Evolutionary conservation across 2,888 invertebrate genomes (phyloP).

Genomic region (Baronia brevicornis): DNA sequence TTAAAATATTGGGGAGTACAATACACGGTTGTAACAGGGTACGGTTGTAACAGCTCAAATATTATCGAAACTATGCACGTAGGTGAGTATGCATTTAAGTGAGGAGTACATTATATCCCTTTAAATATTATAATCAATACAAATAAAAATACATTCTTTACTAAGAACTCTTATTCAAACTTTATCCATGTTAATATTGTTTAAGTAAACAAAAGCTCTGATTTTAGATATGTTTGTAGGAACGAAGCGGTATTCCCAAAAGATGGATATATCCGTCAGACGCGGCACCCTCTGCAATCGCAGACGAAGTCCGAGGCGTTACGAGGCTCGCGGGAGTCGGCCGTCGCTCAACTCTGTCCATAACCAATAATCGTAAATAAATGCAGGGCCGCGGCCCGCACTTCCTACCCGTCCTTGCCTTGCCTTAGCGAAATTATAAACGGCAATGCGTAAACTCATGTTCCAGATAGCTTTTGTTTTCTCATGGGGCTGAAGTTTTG

Average conservation of each 20-base stretch:
- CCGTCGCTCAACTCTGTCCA: slow-evolving; percentile 66
- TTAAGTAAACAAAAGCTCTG: background rate
- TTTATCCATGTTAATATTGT: background rate
- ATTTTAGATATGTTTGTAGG: slow-evolving; percentile 47
- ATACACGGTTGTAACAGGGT: no score
- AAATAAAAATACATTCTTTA: no score
- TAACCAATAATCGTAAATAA: slow-evolving; percentile 76
- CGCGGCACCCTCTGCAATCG: slow-evolving; percentile 45
- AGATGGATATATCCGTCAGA: slow-evolving; percentile 71
- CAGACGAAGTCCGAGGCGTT: slow-evolving; percentile 61
- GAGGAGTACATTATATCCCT: no score
- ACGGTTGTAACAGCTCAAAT: no score
- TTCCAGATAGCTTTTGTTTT: slow-evolving; percentile 17
- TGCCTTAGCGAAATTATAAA: slow-evolving; percentile 30
- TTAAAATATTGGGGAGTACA: no score
- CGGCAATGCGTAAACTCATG: slow-evolving; percentile 19
- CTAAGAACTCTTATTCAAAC: background rate
- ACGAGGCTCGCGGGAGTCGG: slow-evolving; percentile 66
- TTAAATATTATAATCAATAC: no score
- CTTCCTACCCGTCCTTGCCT: slow-evolving; percentile 14
- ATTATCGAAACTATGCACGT: no score
- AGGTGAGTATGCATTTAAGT: no score
- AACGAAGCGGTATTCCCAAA: slow-evolving; percentile 50
- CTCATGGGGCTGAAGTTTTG: slow-evolving; percentile 16
- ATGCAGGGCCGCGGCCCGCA: slow-evolving; percentile 30